Base-by-base conservation (phyloP, 2,888 invertebrate species). In the Caenorhabditis sp. region DNA sequence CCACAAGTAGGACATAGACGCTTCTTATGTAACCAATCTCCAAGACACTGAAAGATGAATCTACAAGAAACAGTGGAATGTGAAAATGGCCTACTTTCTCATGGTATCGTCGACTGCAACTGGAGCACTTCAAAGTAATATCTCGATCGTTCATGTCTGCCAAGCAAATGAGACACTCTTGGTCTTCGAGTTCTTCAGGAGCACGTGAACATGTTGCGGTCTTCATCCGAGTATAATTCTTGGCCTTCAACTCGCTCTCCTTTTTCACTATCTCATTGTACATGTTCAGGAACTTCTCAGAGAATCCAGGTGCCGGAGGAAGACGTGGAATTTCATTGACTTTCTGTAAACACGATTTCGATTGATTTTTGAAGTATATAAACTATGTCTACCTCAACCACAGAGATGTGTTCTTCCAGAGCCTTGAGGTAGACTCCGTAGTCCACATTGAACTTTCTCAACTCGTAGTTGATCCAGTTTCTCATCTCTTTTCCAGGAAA, bases 161-260 rank as follows among this genome's bases (percentile, higher is more conserved):
- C 6, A 63, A 44, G 47, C 63, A 63, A 8, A 63, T 44, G 24
- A 44, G 26, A 47, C 63, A 63, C n/a, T 63, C 63, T 14, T 22
- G 35, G 26, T 44, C 63, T 12, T 41, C 63, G 14, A 63, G 28
- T 10, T 63, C 63, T 24, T 54, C 26, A 5, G 54, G 54, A 12
- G 26, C 26, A 26, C 26, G 14, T n/a, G 47, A n/a, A n/a, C n/a
- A n/a, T 7, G 19, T 5, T n/a, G 19, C 0, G n/a, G 47, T 12
- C 38, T 38, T 38, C 6, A 10, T 38, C 12, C 38, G 38, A 19
- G 19, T 8, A 7, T 54, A 54, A 22, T 63, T 24, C 12, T 16
- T 22, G 22, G 24, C 5, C 5, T 38, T 38, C 12, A 22, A 4
- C 1, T 22, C 38, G n/a, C 2, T 38, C 10, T 41, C 14, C 22